Conservation (phyloP, 30 jellyfish, hydroid and myxozoan species). For the Pelagia noctiluca region DNA sequence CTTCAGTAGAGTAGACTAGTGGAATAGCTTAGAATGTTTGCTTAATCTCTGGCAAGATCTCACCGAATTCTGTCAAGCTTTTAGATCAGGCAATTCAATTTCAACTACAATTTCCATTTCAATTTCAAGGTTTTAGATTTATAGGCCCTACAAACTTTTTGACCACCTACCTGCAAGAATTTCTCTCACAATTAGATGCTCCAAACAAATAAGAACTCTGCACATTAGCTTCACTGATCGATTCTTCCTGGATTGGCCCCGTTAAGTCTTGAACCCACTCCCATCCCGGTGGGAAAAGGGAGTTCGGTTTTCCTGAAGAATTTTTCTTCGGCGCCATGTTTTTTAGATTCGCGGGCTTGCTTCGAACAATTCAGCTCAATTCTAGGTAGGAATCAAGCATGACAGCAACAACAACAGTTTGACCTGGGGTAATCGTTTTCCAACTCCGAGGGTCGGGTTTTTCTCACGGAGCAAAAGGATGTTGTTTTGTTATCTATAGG, state of each 20-base stretch:
- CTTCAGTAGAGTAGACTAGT: no score
- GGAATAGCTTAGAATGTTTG: no score
- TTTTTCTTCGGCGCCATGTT: slow-evolving; percentile 76
- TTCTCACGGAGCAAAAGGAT: no score
- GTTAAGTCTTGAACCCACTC: slow-evolving; percentile 54
- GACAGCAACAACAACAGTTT: no score
- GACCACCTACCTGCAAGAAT: slow-evolving; percentile 59
- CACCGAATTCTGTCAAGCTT: no score
- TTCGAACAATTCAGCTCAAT: background rate
- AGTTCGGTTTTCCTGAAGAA: background rate
- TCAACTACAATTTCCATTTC: background rate
- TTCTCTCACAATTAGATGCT: slow-evolving; percentile 48
- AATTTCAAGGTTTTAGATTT: background rate
- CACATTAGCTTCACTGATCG: slow-evolving; percentile 14
- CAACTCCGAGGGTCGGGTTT: no score
- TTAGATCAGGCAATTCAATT: no score
- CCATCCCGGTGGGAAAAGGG: slow-evolving; percentile 53
- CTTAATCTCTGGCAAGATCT: no score
- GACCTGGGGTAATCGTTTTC: no score
- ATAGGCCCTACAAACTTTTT: background rate
- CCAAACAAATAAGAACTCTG: slow-evolving; percentile 25
- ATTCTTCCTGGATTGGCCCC: slow-evolving; percentile 25
- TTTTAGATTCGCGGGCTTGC: background rate
- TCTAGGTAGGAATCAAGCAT: no score
- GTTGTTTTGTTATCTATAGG: no score